Evolutionary conservation across 2,113 vertebrate species (phyloP).

Genomic region (Cervus canadensis): DNA sequence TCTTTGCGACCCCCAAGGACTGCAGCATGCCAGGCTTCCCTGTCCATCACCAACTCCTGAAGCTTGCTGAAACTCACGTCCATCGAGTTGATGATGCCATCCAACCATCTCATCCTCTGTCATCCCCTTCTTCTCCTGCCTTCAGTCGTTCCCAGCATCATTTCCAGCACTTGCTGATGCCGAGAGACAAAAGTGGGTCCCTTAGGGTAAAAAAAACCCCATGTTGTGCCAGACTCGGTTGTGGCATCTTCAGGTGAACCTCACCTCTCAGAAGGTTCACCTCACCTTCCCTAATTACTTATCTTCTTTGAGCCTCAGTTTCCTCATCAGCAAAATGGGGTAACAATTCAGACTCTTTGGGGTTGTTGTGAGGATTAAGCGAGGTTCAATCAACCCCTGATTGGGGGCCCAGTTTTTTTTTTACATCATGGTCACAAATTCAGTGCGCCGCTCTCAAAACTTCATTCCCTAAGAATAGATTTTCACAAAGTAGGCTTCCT

Average conservation of each 20-base stretch:
- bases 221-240: neutral
- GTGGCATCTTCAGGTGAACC: neutral
- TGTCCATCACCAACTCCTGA: neutral
- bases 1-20: rapidly evolving
- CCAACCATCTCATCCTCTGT: neutral
- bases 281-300: neutral
- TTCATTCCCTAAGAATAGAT: neutral
- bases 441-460: neutral
- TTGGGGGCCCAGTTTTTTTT: neutral
- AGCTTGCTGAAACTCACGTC: neutral
- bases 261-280: neutral
- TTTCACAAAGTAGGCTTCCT: neutral
- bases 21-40: neutral
- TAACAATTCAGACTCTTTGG: neutral
- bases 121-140: neutral
- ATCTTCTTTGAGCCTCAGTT: neutral
- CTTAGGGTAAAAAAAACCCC: neutral
- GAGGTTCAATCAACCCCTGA: neutral
- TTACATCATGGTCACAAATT: neutral
- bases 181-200: neutral
- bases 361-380: neutral
- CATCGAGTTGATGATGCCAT: neutral
- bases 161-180: neutral
- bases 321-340: neutral
- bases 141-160: neutral